A percentile compares a stretch with the other conserved stretches of the same genome.
phyloP scores from a whole-genome alignment of 1,140 invertebrate genomes.

The Lepidurus arcticus region DNA sequence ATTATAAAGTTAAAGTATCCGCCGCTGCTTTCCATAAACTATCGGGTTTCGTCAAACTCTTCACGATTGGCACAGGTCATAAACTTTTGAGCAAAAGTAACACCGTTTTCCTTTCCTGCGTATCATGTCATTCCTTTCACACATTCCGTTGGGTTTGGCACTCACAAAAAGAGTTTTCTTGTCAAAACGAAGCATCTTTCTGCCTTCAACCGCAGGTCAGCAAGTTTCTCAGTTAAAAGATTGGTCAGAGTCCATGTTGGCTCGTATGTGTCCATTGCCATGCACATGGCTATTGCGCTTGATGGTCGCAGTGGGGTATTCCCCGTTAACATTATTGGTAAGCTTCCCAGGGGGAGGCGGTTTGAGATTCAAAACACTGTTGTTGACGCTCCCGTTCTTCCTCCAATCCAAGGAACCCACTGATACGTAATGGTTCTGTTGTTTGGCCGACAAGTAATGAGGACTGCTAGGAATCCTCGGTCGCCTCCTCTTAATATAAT shows the following conservation, averaged over 20 bases:
- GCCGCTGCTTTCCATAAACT: neutral
- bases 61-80: slow-evolving; percentile 17
- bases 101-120: neutral
- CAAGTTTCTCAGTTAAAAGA: neutral
- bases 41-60: neutral
- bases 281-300: slow-evolving; percentile 65
- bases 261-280: slow-evolving; percentile 49
- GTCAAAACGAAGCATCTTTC: neutral
- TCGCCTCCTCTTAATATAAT: slow-evolving; percentile 46
- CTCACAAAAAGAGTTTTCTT: slow-evolving; percentile 1
- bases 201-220: neutral
- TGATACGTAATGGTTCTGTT: slow-evolving; percentile 75
- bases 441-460: slow-evolving; percentile 69
- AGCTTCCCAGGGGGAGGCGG: slow-evolving; percentile 36
- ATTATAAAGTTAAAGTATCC: neutral
- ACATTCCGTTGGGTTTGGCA: neutral
- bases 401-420: slow-evolving; percentile 52
- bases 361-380: slow-evolving; percentile 30
- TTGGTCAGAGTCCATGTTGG: slow-evolving; percentile 55
- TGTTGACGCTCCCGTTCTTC: slow-evolving; percentile 26
- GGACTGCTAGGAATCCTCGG: slow-evolving; percentile 58
- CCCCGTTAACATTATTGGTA: slow-evolving; percentile 45
- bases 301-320: slow-evolving; percentile 70
- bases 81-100: slow-evolving; percentile 4
- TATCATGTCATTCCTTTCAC: neutral